Conservation (phyloP, 2,113 vertebrate genomes). For the Pituophis catenifer region DNA sequence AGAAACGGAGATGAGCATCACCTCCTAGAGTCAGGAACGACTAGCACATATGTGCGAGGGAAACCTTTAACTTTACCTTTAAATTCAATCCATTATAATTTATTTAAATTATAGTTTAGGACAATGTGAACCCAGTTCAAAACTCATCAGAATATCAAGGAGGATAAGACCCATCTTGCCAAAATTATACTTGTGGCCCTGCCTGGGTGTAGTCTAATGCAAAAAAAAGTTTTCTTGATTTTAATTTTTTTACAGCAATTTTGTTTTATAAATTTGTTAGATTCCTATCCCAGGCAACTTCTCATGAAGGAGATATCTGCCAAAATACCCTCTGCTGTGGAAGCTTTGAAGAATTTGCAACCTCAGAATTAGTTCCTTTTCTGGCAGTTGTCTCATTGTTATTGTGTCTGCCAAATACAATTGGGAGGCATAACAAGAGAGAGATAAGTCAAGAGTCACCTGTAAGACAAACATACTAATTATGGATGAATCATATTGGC, state of each 20-base stretch:
- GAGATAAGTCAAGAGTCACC: background rate
- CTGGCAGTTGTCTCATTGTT: background rate
- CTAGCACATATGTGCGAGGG: too few relatives aligned
- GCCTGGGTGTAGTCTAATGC: background rate
- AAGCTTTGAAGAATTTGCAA: background rate
- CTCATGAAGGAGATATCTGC: background rate
- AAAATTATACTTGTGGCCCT: background rate
- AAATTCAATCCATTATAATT: background rate
- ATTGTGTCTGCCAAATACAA: background rate
- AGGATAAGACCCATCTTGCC: background rate
- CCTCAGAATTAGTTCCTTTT: background rate
- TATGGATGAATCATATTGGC: background rate
- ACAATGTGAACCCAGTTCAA: background rate
- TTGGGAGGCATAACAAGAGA: background rate
- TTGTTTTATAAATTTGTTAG: background rate
- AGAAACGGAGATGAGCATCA: too few relatives aligned
- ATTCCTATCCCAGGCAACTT: background rate
- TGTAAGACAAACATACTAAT: background rate
- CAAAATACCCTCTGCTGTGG: background rate
- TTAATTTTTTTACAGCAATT: background rate
- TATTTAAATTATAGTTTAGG: background rate
- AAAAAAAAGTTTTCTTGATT: background rate
- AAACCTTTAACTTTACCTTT: too few relatives aligned
- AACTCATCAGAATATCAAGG: background rate
- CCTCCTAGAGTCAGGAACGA: too few relatives aligned